phyloP scores from a whole-genome alignment of 92 coral and sea anemone species.

The Porites evermanni region DNA sequence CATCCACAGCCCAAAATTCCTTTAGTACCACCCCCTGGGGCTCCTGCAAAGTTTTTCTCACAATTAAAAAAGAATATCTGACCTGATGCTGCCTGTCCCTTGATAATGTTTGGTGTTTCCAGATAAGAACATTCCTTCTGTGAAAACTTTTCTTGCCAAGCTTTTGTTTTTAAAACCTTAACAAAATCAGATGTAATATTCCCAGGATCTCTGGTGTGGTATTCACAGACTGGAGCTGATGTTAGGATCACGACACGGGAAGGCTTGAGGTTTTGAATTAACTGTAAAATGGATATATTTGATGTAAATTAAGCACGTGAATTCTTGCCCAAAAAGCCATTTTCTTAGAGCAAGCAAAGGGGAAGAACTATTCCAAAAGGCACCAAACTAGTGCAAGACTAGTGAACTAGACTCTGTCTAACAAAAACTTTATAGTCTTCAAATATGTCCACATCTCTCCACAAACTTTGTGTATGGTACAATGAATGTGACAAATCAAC shows the following conservation, averaged over 20 bases:
- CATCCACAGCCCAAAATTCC: too few relatives aligned
- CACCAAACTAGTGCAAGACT: too few relatives aligned
- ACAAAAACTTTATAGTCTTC: too few relatives aligned
- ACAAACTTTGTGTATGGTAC: too few relatives aligned
- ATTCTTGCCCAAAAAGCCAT: background rate
- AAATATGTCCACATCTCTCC: too few relatives aligned
- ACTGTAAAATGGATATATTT: conserved; percentile 34
- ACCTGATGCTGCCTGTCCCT: conserved; percentile 92
- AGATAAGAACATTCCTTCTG: conserved; percentile 67
- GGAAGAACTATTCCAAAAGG: too few relatives aligned
- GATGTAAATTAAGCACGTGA: background rate
- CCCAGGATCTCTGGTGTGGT: conserved; percentile 66
- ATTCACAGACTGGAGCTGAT: conserved; percentile 84
- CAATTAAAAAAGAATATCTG: background rate
- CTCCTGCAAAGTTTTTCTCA: too few relatives aligned
- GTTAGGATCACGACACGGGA: conserved; percentile 79
- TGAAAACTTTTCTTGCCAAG: conserved; percentile 66
- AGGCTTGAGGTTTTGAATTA: conserved; percentile 80
- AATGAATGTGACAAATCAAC: too few relatives aligned
- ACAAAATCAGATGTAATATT: conserved; percentile 78
- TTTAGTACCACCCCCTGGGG: background rate
- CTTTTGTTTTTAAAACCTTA: conserved; percentile 77
- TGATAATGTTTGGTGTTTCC: conserved; percentile 85
- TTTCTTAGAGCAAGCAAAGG: background rate
- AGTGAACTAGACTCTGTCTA: too few relatives aligned